Base-by-base conservation (phyloP, 23 tunicate species). In the Ciona savignyi region DNA sequence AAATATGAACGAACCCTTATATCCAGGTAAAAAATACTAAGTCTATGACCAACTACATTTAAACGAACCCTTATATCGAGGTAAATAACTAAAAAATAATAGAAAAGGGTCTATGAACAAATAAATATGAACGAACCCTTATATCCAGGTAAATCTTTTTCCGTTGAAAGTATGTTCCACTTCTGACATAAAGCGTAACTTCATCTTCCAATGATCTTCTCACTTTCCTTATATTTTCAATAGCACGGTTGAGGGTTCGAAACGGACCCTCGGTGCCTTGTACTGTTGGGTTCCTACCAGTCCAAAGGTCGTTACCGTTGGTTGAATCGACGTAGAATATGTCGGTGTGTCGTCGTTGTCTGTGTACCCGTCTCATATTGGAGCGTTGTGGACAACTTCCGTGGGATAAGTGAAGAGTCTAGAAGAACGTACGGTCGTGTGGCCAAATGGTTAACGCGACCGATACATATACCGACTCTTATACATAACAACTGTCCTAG, bases 201-300 rank as follows among this genome's bases (percentile, higher is more conserved):
- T 9, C 11, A 9, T 42, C 15, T 9, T 60, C 27, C 11, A 3
- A 20, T 3, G 33, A 34, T 15, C 63, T 48, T 49, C 86, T 30
- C 2, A 27, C 6, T 1, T 19, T 26, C 1, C 86, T 34, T 27
- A 81, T 74, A 0, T 51, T 68, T 4, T 24, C 25, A 0, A 81
- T 63, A 20, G 86, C 86, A 29, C 35, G 74, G 66, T 35, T 35
- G 1, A 81, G 49, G 29, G 86, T 73, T 26, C 61, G 32, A 34
- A 81, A 81, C 6, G 86, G 79, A 3, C 79, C 86, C 20, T 20
- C 67, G 29, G 60, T 30, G 0, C 56, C 34, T 27, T 25, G 29
- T 21, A n/a, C 23, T 4, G 4, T 22, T 3, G 79, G 68, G 29
- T 32, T 34, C 27, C 1, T 72, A 30, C 86, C 86, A 4, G 32